Conservation (phyloP, 2,113 vertebrate species). For the Limanda limanda region DNA sequence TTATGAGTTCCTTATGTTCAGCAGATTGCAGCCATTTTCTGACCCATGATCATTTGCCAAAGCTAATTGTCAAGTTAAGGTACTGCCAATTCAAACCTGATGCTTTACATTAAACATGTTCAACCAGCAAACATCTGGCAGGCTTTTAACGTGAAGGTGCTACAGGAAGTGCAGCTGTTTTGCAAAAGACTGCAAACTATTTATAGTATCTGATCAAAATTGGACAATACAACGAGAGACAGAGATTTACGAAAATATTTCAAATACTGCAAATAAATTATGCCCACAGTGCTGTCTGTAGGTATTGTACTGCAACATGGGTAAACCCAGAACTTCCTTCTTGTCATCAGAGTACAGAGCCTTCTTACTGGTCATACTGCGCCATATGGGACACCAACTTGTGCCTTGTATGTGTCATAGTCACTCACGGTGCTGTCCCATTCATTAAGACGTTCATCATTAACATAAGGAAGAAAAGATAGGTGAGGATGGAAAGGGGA, state of each 20-base stretch:
- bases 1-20: no score
- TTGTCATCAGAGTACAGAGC: slow-evolving; percentile 8
- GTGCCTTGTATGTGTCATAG: not conserved
- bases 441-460: not conserved
- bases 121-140: slow-evolving; percentile 5
- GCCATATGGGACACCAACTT: slow-evolving; percentile 7
- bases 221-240: no score
- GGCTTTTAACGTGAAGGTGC: slow-evolving; percentile 8
- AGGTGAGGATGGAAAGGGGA: slow-evolving; percentile 10
- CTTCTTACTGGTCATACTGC: slow-evolving; percentile 10
- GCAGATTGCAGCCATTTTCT: no score
- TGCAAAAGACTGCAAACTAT: not conserved
- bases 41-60: no score
- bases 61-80: not conserved
- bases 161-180: slow-evolving; percentile 1
- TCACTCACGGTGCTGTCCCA: not conserved
- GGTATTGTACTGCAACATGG: no score
- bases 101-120: slow-evolving; percentile 4
- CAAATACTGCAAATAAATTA: no score
- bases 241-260: not conserved
- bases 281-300: not conserved
- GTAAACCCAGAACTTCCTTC: not conserved
- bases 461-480: not conserved
- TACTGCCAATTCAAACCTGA: slow-evolving; percentile 1
- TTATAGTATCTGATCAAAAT: not conserved